Base-by-base conservation (phyloP, 2,888 invertebrate genomes). In the Dugesia japonica region DNA sequence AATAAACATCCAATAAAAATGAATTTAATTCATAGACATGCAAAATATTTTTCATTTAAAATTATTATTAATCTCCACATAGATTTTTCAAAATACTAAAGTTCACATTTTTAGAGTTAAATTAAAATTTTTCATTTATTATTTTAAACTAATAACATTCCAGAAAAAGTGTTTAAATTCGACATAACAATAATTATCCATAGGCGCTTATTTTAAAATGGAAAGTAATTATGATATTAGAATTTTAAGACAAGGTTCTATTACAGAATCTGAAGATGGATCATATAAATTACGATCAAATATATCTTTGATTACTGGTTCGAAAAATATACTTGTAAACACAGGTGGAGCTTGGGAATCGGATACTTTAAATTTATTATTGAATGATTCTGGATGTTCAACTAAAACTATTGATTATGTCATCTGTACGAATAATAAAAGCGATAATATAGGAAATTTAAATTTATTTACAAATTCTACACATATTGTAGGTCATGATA, bases 391-490 rank as follows among this genome's bases (percentile, higher is more conserved):
- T 4, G 56, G 56, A 56, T 23, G 4, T 23, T n/a, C n/a, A 23
- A n/a, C 1, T 7, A 20, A n/a, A 7, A n/a, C n/a, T 9, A 56
- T 56, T n/a, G 56, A 56, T 56, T 56, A 56, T 56, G 56, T 56
- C 20, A 56, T 56, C 1, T 56, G 56, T n/a, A 56, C 56, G 4
- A 56, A 56, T 23, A 56, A 56, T 23, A 56, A 56, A 23, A 56
- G 56, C n/a, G 56, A 56, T 56, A 4, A 56, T 56, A 56, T 56
- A 9, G 56, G 56, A 23, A 56, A 56, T 56, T 56, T 56, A 23
- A 56, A 56, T 56, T 23, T 56, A n/a, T 56, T 56, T 23, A 56
- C 56, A 56, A 56, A 56, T 56, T n/a, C 56, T n/a, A 56, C 56
- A 9, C 56, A 56, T 23, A 56, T 56, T n/a, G 56, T 56, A 4